Percentiles rank a stretch among this genome's conserved stretches.
Evolutionary conservation across 2,113 vertebrate species (phyloP).

Genomic region (Heloderma charlesbogerti): DNA sequence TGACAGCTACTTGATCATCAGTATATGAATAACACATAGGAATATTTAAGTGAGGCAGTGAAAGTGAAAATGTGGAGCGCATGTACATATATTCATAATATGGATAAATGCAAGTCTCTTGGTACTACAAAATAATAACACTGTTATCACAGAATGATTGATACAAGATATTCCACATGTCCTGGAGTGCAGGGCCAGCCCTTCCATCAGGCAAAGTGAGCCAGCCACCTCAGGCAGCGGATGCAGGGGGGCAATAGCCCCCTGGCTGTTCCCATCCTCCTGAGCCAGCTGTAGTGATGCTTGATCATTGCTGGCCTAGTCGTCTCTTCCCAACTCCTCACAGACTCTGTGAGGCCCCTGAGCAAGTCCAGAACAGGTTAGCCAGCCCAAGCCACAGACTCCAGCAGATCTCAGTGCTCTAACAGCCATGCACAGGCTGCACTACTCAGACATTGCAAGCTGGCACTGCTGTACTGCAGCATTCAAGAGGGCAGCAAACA

Average conservation of each 20-base stretch:
- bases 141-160: slow-evolving; percentile 37
- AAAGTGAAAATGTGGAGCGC: slow-evolving; percentile 20
- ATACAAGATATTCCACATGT: slow-evolving; percentile 20
- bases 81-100: slow-evolving; percentile 21
- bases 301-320: neutral
- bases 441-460: no score
- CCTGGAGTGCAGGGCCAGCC: no score
- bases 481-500: neutral
- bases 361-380: no score
- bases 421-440: no score
- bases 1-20: slow-evolving; percentile 38
- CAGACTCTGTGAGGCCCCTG: neutral
- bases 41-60: slow-evolving; percentile 16
- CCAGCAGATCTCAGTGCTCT: no score
- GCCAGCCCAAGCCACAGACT: no score
- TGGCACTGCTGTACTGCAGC: neutral
- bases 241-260: neutral
- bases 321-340: neutral
- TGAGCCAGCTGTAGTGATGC: neutral
- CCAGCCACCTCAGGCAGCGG: no score
- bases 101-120: slow-evolving; percentile 28
- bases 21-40: slow-evolving; percentile 32
- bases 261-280: neutral
- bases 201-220: no score
- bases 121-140: slow-evolving; percentile 25